These are phyloP conservation scores for Chionodraco myersi DNA, from an alignment of 2,113 vertebrate genomes.

Conservation along the genomic window DNA sequence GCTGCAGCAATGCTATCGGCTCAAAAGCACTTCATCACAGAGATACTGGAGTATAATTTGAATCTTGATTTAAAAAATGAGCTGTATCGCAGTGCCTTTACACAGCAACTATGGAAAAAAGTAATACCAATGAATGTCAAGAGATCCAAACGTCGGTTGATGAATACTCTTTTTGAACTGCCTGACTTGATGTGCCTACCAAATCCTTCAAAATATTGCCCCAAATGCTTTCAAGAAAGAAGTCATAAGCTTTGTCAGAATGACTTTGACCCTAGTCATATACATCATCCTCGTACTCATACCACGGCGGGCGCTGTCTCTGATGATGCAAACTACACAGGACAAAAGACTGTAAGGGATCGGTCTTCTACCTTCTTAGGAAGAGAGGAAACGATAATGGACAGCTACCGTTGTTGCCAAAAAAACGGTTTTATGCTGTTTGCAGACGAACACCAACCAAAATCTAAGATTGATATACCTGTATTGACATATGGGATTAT, in stretches of 20 bases:
- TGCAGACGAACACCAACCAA: constrained; percentile 24
- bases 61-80: constrained; percentile 30
- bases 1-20: constrained; percentile 9
- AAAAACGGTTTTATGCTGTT: constrained; percentile 40
- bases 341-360: not conserved
- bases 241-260: not conserved
- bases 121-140: accelerated
- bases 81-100: constrained; percentile 7
- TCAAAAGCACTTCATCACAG: constrained; percentile 36
- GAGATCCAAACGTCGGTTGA: not conserved
- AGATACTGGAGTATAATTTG: constrained; percentile 50
- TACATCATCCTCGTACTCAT: not conserved
- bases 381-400: constrained; percentile 11
- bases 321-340: not conserved
- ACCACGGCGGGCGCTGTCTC: not conserved
- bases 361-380: not conserved
- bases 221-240: constrained; percentile 32
- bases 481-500: constrained; percentile 11
- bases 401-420: constrained; percentile 21
- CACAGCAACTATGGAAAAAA: not conserved
- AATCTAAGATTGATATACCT: not conserved
- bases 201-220: not conserved
- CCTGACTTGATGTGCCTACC: not conserved
- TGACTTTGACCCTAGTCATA: not conserved
- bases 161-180: constrained; percentile 14